Evolutionary conservation across 2,113 vertebrate genomes (phyloP), one percentile per base, ranked within the genome.

Genomic region (Tauraco erythrolophus): DNA sequence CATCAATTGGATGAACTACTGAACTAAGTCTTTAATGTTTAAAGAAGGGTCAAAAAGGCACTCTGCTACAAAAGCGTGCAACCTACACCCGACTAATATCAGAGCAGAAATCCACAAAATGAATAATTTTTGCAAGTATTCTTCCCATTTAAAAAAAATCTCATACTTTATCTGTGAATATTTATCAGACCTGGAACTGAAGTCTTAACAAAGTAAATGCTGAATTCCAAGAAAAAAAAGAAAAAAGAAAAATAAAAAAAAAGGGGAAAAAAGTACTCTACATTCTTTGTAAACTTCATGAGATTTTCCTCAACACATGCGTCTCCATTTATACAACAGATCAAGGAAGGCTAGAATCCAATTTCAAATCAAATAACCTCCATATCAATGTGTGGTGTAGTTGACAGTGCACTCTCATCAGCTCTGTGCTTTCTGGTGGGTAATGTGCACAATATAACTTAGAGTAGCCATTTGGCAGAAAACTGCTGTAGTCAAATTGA

Each of bases 11-110:
- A 88, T 98, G 98, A 98, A 98, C 98, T 98, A 92, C 95, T 98
- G 98, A 98, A 98, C 98, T 97, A 95, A 98, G 96, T 94, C 95
- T 98, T 98, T 98, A 98, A 98, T 98, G 98, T 98, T 98, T 98
- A 98, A 98, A 98, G 96, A 98, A 96, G 97, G 98, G 98, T 98
- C 98, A 98, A 88, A 96, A 98, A 98, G 97, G 87, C 94, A 93
- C 69, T 58, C 81, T 84, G 95, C 84, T 97, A 98, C 97, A 97
- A 97, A 98, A 98, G 94, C 96, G 75, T 95, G 95, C 96, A 98
- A 97, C 97, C 89, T 95, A 88, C 64, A 88, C 92, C 94, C 80
- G 91, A 95, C 97, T 97, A 96, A 33, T 97, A 98, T 91, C 97
- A 97, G 96, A 98, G 75, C 64, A 95, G 94, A 98, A 98, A 98